Base-by-base conservation (phyloP, 2,797 vertebrate species). In the Sebastes alutus region DNA sequence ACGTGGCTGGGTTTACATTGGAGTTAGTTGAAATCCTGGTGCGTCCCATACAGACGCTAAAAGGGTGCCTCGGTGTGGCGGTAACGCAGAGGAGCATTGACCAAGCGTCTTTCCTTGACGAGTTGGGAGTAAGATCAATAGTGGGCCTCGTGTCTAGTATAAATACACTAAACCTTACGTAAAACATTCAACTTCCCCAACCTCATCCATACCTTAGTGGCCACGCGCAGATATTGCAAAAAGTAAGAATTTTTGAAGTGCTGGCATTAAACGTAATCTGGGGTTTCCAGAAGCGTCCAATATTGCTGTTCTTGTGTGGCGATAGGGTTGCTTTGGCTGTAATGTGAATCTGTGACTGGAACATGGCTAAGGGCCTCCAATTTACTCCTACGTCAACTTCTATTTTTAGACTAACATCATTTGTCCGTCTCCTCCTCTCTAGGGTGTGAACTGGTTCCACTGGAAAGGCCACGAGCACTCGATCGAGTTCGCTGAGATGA, bases 371-470 rank as follows among this genome's bases (percentile, higher is more conserved):
- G 46, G 7, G 16, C 46, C 46, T 52, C 46, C 18, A 52, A 20
- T 9, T 14, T 14, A 60, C 27, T 16, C 58, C 11, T 60, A 10
- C 29, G 56, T 69, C 23, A 52, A 14, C 4, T 16, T 61, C 8
- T 49, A 3, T 58, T 58, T 25, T 42, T 4, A 59, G 8, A 59
- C 18, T 30, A 7, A 55, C 25, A 52, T 23, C 0, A 14, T 33
- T 27, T 73, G 5, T 75, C 35, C 27, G 1, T 71, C 10, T 64
- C 29, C 2, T 27, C 12, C 3, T 52, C 66, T 72, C 2, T 85
- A 99, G 98, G 98, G 98, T 0, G 95, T 99, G 25, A 99, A 99
- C 95, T 99, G 98, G 98, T 99, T 98, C 96, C 98, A 99, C 88
- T 99, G 98, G 98, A 99, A 99, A 89, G 98, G 98, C 74, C 98